These are phyloP conservation scores for Podarcis siculus DNA, from an alignment of 2,797 vertebrate genomes.

Conservation along the genomic window DNA sequence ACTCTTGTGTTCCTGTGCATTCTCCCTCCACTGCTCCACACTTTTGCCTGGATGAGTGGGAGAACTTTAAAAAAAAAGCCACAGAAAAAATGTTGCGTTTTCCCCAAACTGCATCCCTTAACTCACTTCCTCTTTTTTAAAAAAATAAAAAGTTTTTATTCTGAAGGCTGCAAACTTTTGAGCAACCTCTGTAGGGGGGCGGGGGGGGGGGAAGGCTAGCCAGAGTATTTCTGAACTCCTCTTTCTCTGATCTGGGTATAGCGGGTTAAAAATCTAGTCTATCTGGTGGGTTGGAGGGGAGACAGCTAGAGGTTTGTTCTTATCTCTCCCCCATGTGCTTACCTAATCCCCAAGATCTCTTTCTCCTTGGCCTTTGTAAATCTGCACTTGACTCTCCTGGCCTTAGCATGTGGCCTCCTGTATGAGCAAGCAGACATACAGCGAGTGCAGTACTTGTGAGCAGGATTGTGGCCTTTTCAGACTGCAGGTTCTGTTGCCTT, in stretches of 20 bases:
- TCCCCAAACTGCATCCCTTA: neutral
- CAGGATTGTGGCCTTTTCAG: neutral
- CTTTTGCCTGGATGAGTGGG: neutral
- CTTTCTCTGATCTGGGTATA: neutral
- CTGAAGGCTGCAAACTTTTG: neutral
- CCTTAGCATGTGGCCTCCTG: neutral
- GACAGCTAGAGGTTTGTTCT: too few species aligned
- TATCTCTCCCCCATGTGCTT: neutral
- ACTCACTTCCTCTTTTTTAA: neutral
- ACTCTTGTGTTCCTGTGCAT: too few species aligned
- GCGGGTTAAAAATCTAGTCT: neutral
- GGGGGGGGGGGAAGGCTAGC: too few species aligned
- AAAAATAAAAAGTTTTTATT: neutral
- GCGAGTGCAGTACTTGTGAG: neutral
- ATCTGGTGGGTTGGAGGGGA: neutral
- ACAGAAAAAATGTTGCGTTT: too few species aligned
- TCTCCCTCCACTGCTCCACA: too few species aligned
- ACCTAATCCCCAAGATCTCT: neutral
- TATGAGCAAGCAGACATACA: neutral
- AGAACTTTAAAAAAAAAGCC: neutral
- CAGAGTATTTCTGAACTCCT: neutral
- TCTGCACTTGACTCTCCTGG: neutral
- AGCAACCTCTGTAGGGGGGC: neutral
- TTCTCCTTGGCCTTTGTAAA: neutral
- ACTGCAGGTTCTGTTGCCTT: neutral